Conservation (phyloP, 2,113 vertebrate species). For the Coturnix japonica region DNA sequence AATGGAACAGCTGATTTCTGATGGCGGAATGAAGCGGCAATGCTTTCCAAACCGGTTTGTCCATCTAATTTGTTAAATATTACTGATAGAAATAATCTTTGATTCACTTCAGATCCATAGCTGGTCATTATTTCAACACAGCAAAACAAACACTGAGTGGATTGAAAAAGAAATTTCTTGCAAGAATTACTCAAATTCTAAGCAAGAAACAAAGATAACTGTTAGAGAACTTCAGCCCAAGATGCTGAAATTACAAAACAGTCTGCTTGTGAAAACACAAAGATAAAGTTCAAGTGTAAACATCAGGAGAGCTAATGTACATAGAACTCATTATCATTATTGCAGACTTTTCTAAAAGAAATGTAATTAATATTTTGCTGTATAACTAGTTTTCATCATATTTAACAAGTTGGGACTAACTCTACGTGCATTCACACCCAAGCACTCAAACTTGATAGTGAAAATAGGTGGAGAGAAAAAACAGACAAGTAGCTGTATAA, state of each 20-base stretch:
- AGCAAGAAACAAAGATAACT: neutral
- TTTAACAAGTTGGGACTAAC: neutral
- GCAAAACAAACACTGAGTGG: neutral
- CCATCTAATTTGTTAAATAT: neutral
- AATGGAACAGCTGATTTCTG: neutral
- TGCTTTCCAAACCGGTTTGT: neutral
- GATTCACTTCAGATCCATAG: conserved; percentile 15
- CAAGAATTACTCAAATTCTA: neutral
- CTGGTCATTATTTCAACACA: neutral
- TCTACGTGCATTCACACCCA: neutral
- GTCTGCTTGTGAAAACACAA: neutral
- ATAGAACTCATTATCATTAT: neutral
- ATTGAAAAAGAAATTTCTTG: neutral
- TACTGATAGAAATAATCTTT: neutral
- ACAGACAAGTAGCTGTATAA: neutral
- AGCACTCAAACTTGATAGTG: neutral
- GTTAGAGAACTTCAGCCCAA: neutral
- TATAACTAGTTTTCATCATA: neutral
- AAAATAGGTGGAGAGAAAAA: neutral
- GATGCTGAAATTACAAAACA: neutral
- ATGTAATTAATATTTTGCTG: neutral
- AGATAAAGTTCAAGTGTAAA: neutral
- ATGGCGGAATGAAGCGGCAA: neutral
- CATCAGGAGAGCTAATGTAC: neutral
- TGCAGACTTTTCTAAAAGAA: neutral